phyloP scores from a whole-genome alignment of 1,140 invertebrate genomes.

The Frieseomelitta varia region DNA sequence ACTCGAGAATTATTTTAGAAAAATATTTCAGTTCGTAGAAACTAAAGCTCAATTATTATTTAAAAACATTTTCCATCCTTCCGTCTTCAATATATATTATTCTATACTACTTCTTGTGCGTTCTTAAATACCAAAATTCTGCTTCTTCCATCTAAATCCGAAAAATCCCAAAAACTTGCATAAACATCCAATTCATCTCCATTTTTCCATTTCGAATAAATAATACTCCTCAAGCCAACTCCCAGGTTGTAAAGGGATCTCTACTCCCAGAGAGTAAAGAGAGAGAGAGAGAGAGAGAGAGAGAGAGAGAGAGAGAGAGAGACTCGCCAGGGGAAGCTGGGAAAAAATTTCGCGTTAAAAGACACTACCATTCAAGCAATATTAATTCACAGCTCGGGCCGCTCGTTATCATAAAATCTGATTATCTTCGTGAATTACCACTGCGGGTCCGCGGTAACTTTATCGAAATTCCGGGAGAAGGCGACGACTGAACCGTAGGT shows the following conservation, averaged over 20 bases:
- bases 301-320: background rate
- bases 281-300: background rate
- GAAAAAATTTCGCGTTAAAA: background rate
- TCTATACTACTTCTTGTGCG: too few relatives aligned
- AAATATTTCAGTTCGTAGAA: background rate
- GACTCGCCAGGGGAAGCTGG: background rate
- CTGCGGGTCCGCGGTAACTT: background rate
- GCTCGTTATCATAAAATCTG: background rate
- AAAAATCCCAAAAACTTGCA: too few relatives aligned
- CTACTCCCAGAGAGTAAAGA: background rate
- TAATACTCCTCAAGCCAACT: background rate
- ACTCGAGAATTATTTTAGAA: background rate
- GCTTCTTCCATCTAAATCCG: too few relatives aligned
- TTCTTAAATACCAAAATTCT: too few relatives aligned
- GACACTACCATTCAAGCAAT: background rate
- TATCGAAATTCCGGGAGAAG: constrained; percentile 4
- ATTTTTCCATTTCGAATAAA: background rate
- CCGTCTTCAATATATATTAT: background rate
- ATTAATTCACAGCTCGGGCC: background rate
- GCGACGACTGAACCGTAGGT: background rate
- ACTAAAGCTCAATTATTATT: too few relatives aligned
- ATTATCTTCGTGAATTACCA: constrained; percentile 5
- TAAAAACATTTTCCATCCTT: too few relatives aligned
- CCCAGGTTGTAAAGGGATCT: too few relatives aligned
- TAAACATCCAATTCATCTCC: too few relatives aligned